Percentiles rank a stretch among this genome's conserved stretches.
Evolutionary conservation across 2,113 vertebrate genomes (phyloP).

Genomic region (Glaucomys volans): DNA sequence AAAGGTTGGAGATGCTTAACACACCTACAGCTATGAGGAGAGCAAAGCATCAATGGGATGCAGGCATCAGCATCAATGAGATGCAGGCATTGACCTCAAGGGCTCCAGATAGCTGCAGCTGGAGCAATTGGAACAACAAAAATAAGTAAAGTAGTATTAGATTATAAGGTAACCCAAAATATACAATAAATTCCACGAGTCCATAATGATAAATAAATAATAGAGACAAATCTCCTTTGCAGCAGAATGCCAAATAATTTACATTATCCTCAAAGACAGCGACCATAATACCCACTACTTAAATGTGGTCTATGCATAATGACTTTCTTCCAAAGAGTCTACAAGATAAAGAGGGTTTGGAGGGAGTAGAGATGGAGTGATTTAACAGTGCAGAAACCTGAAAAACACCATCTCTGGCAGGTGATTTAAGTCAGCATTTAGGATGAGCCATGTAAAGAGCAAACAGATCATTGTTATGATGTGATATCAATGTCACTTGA

Average conservation of each 20-base stretch:
- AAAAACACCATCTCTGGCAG: background rate
- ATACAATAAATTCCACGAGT: slow-evolving; percentile 5
- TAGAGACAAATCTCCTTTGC: background rate
- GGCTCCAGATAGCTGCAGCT: background rate
- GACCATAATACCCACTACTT: background rate
- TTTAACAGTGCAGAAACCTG: background rate
- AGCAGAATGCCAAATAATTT: background rate
- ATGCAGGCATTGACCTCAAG: background rate
- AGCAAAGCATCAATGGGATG: background rate
- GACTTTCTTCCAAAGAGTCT: background rate
- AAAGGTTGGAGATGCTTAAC: background rate
- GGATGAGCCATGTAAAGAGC: background rate
- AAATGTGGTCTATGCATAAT: background rate
- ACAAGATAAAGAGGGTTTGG: background rate
- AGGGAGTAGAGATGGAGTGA: rapidly evolving
- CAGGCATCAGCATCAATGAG: background rate
- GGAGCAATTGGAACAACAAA: background rate
- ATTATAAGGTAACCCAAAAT: background rate
- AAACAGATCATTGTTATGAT: background rate
- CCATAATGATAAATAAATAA: background rate
- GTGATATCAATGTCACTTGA: background rate
- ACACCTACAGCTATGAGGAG: background rate
- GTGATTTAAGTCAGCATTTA: background rate
- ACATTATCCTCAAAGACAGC: background rate
- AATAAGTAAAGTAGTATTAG: background rate